Base-by-base conservation (phyloP, 2,113 vertebrate genomes). In the Lagopus muta region DNA sequence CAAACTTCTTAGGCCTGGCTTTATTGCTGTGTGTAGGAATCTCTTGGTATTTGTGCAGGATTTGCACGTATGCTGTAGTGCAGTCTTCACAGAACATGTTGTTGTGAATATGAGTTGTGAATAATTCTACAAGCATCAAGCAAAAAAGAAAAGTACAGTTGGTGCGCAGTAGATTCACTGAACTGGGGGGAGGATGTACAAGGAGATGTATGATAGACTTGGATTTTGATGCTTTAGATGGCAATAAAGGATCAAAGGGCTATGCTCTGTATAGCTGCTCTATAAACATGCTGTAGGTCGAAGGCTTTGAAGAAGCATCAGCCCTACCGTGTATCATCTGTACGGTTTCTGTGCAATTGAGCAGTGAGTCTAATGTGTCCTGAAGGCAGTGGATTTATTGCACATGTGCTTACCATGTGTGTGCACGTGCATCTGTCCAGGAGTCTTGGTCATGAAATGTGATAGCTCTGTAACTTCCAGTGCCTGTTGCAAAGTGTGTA, bases 301-400 rank as follows among this genome's bases (percentile, higher is more conserved):
- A 22, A 90, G 61, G 52, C 45, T 34, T 92, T 72, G 78, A 19
- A 89, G 74, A 84, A 78, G 34, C 70, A 69, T 75, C 34, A 92
- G 27, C 48, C 67, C 38, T 36, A 5, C 45, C 58, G 2, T 45
- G 7, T 83, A 21, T 48, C 73, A 84, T 32, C 70, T 22, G 3
- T 55, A 8, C 6, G 7, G 47, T 83, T 81, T 62, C 25, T 70
- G 16, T 40, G 8, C 7, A 43, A 20, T 65, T 90, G 22, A 36
- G 74, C 34, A 60, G 76, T 58, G 69, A 45, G 50, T 82, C 45
- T 58, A n/a, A 3, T 16, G 3, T 67, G 52, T 86, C 81, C 84
- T 55, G 32, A 78, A 84, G 81, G 89, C 81, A 60, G 28, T 84
- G 48, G 57, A 38, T 92, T 77, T 84, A 45, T 24, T 74, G 80